Evolutionary conservation across 2,113 vertebrate species (phyloP).

Genomic region (Phyllostomus discolor): DNA sequence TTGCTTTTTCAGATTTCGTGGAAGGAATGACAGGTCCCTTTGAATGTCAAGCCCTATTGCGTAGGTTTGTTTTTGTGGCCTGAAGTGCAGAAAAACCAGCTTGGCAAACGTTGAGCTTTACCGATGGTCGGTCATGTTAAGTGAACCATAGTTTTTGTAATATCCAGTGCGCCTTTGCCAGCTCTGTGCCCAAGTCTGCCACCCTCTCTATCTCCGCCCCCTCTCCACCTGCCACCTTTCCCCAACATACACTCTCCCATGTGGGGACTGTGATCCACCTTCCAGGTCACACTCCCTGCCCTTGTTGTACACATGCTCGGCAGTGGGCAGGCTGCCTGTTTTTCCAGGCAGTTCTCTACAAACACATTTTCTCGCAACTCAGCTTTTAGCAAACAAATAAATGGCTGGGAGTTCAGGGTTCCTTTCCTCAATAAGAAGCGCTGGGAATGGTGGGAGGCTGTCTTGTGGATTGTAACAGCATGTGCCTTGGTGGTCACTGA

Average conservation of each 20-base stretch:
- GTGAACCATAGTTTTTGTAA: constrained; percentile 1
- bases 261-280: not conserved
- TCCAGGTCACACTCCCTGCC: not conserved
- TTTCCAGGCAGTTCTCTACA: not conserved
- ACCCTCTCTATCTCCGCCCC: not conserved
- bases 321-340: not conserved
- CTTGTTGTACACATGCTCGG: not conserved
- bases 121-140: not conserved
- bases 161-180: not conserved
- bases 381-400: not conserved
- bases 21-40: not conserved
- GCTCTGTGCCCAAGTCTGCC: not conserved
- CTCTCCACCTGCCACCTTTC: not conserved
- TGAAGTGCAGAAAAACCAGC: not conserved
- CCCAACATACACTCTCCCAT: not conserved
- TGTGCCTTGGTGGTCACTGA: not conserved
- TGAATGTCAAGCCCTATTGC: not conserved
- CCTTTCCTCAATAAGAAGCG: constrained; percentile 7
- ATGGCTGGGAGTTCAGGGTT: constrained; percentile 4
- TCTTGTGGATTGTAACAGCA: not conserved
- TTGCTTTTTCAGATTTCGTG: constrained; percentile 4
- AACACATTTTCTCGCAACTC: not conserved
- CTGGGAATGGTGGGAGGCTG: not conserved
- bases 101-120: constrained; percentile 30
- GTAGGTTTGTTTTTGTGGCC: constrained; percentile 41